phyloP scores from a whole-genome alignment of 2,113 vertebrate species.

The Emydocephalus ijimae region DNA sequence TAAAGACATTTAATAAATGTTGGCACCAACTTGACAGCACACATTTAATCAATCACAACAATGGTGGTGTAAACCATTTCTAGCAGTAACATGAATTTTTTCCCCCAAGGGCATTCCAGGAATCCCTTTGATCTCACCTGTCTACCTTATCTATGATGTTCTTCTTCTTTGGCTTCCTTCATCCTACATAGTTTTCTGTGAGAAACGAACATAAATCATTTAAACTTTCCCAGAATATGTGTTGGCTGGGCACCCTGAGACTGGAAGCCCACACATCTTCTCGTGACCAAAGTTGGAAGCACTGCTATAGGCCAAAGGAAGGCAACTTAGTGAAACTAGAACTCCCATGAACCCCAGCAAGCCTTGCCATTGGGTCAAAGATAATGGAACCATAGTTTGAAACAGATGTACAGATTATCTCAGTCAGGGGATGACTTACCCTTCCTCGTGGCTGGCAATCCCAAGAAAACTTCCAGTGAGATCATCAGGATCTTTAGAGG shows the following conservation, averaged over 20 bases:
- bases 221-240: background rate
- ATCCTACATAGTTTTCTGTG: background rate
- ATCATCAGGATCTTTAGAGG: background rate
- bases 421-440: background rate
- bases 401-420: background rate
- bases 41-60: background rate
- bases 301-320: background rate
- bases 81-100: background rate
- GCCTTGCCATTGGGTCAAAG: background rate
- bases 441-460: background rate
- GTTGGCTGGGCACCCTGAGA: too few relatives aligned
- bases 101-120: background rate
- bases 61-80: background rate
- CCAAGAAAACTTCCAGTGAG: background rate
- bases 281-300: too few relatives aligned
- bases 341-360: background rate
- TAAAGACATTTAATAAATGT: background rate
- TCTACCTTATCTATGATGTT: background rate
- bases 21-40: background rate
- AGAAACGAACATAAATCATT: background rate
- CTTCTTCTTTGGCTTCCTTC: background rate
- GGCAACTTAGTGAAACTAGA: background rate
- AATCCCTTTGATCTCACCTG: background rate
- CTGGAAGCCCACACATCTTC: too few relatives aligned
- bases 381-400: background rate